Evolutionary conservation across 92 coral and sea anemone species (phyloP), one percentile per base, ranked within the genome.

Genomic region (Actinostola sp.): DNA sequence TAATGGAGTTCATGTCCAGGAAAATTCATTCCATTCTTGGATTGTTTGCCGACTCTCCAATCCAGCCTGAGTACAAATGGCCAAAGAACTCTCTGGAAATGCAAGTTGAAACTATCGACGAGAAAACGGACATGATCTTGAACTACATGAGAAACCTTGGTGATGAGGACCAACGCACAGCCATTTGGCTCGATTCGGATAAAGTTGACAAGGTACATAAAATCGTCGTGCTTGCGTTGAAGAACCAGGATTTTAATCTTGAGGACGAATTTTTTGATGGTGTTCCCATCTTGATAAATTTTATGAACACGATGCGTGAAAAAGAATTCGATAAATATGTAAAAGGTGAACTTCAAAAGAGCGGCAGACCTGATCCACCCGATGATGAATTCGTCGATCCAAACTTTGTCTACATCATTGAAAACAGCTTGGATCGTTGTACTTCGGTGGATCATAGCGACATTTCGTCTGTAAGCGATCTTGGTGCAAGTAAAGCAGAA

Each of bases 251-350:
- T 10, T 83, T 81, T 57, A 73, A 86, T 58, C 43, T 71, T 66
- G 98, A 93, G 63, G 88, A 84, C 64, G 98, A 93, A 63, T 86
- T 93, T 25, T 93, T 89, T 54, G 96, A 93, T 45, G 86, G 89
- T 26, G 71, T 90, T 39, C 86, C 87, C 17, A 91, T 85, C 55
- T 80, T 93, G 73, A 78, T 53, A 49, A 71, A 61, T 63, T 52
- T 76, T 15, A 42, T 93, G 60, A 87, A 84, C 1, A 82, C 77
- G 41, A 81, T 46, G 59, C 77, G 83, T 10, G 82, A 88, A 43
- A 54, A 75, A 8, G 89, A 89, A 31, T 64, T 92, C 33, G 71
- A 71, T 19, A 66, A 70, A 54, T 73, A 89, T 65, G 54, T 84
- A 26, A 48, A 58, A 33, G 71, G 54, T 11, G 77, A 70, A 31